Evolutionary conservation across 1,140 invertebrate species (phyloP).

Genomic region (Myzus persicae): DNA sequence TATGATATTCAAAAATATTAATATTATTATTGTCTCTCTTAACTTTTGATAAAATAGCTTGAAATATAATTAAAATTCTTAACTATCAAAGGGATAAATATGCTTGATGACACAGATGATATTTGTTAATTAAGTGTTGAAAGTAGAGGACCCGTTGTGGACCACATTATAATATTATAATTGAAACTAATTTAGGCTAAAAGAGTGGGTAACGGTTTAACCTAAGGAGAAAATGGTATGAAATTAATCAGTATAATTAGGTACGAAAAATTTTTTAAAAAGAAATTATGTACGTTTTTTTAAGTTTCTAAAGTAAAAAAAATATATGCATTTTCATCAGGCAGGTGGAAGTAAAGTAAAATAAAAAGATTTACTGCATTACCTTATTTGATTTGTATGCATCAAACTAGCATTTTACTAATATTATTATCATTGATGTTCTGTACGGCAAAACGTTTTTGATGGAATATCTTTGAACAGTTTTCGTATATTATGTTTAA

Average conservation of each 20-base stretch:
- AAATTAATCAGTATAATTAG: background rate
- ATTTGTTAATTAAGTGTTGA: background rate
- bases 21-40: background rate
- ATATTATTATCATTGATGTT: background rate
- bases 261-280: background rate
- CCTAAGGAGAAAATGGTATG: background rate
- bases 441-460: background rate
- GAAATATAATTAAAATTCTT: background rate
- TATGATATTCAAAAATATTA: background rate
- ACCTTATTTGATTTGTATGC: background rate
- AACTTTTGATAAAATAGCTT: background rate
- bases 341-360: background rate
- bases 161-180: background rate
- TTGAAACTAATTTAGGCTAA: background rate
- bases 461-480: background rate
- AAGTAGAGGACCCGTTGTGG: background rate
- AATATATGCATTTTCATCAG: background rate
- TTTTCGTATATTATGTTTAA: background rate
- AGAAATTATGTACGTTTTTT: background rate
- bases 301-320: background rate
- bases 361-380: background rate
- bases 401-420: background rate
- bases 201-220: background rate
- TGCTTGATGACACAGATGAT: background rate
- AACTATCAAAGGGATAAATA: background rate